These are phyloP conservation scores for Anoplopoma fimbria DNA, from an alignment of 2,113 vertebrate species.

Conservation along the genomic window DNA sequence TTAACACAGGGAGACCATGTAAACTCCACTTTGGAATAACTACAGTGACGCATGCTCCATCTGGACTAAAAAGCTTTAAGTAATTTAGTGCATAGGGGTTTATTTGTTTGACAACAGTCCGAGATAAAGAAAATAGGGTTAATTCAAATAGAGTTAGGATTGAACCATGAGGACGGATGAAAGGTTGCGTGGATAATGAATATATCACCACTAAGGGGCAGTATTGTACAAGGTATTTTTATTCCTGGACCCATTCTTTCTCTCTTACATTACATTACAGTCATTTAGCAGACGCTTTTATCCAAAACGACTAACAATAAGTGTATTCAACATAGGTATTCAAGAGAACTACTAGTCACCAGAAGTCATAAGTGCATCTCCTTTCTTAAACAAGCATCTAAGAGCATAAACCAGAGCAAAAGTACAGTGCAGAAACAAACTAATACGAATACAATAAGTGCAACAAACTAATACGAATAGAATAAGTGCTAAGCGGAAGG, in stretches of 20 bases:
- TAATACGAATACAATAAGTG: too few species aligned
- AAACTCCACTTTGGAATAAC: not conserved
- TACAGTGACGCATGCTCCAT: not conserved
- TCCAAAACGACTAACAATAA: too few species aligned
- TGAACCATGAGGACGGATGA: not conserved
- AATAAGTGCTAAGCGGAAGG: too few species aligned
- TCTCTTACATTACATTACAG: too few species aligned
- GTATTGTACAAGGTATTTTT: not conserved
- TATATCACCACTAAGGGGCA: conserved; percentile 36
- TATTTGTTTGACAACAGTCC: not conserved
- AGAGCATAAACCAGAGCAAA: too few species aligned
- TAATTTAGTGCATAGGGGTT: not conserved
- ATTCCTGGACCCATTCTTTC: not conserved
- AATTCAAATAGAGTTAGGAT: not conserved
- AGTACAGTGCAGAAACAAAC: too few species aligned
- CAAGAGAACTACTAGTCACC: too few species aligned
- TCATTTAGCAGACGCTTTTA: too few species aligned
- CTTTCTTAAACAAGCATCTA: too few species aligned
- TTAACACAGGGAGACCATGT: not conserved
- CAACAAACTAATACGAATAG: too few species aligned
- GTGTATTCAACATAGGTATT: too few species aligned
- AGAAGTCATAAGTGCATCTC: too few species aligned
- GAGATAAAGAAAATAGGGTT: not conserved
- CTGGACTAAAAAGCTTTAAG: not conserved
- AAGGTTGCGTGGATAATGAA: not conserved